These are phyloP conservation scores for Thinocorus orbignyianus DNA, from an alignment of 2,113 vertebrate species.

Conservation along the genomic window DNA sequence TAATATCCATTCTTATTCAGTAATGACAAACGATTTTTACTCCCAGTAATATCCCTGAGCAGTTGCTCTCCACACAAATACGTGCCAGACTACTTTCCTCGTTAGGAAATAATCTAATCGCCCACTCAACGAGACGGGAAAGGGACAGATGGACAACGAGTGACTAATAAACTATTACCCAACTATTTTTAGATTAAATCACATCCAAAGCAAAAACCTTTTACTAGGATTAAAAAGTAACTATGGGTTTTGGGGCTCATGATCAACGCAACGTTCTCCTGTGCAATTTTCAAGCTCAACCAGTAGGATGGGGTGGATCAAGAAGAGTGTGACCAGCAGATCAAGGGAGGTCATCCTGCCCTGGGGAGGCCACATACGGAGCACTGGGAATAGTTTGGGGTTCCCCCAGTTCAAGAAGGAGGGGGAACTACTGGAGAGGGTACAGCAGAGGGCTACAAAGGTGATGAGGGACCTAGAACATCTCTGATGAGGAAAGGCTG, in stretches of 20 bases:
- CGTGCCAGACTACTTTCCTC: background rate
- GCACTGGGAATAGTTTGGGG: too few relatives aligned
- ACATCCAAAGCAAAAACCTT: background rate
- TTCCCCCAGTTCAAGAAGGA: too few relatives aligned
- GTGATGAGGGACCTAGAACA: too few relatives aligned
- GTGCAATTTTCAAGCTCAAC: background rate
- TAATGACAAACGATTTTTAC: background rate
- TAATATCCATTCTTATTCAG: background rate
- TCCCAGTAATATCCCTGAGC: background rate
- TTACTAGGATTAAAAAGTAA: background rate
- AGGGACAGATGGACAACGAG: background rate
- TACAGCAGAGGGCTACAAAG: too few relatives aligned
- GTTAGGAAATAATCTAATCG: background rate
- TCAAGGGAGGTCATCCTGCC: too few relatives aligned
- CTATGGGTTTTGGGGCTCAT: fast-evolving
- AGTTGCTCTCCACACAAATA: background rate
- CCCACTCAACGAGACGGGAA: background rate
- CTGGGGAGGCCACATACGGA: too few relatives aligned
- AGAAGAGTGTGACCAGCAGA: too few relatives aligned
- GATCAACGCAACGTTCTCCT: background rate
- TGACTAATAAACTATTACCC: slow-evolving; percentile 7
- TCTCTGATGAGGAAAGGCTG: too few relatives aligned
- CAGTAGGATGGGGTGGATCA: background rate
- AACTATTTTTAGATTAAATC: slow-evolving; percentile 29
- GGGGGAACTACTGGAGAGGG: too few relatives aligned